Conservation (phyloP, 1,140 invertebrate species). For the Drosophila pruinosa region DNA sequence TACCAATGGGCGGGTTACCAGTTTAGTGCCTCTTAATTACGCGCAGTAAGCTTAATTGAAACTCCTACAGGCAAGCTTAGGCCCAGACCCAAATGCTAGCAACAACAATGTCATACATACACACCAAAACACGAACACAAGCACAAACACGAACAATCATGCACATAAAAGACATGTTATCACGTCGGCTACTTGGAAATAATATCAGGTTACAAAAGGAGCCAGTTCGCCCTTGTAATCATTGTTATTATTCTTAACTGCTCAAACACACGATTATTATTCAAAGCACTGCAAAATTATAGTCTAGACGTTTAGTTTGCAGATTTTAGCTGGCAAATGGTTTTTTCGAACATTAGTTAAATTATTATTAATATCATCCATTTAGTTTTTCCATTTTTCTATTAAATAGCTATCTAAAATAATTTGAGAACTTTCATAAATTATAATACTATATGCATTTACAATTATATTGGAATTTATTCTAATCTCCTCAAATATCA, state of each 20-base stretch:
- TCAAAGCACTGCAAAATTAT: neutral
- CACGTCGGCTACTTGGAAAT: conserved; percentile 1
- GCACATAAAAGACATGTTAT: conserved; percentile 1
- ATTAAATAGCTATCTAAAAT: too few relatives aligned
- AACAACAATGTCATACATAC: neutral
- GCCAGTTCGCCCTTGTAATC: neutral
- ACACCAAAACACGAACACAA: neutral
- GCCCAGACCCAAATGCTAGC: neutral
- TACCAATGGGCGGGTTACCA: conserved; percentile 2
- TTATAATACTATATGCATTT: too few relatives aligned
- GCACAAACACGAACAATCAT: neutral
- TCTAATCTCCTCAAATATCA: neutral
- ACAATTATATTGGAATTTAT: too few relatives aligned
- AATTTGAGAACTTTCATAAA: too few relatives aligned
- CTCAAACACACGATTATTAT: neutral
- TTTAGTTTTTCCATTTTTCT: too few relatives aligned
- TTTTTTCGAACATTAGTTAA: too few relatives aligned
- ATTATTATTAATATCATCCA: too few relatives aligned
- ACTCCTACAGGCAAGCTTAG: conserved; percentile 6
- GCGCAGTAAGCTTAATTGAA: conserved; percentile 29
- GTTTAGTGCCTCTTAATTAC: conserved; percentile 40
- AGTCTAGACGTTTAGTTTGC: neutral
- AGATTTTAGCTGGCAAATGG: neutral
- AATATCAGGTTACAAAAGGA: conserved; percentile 1
- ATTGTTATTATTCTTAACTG: neutral